Evolutionary conservation across 2,888 invertebrate species (phyloP), one percentile per base, ranked within the genome.

Genomic region (Dolichomitus sp.): DNA sequence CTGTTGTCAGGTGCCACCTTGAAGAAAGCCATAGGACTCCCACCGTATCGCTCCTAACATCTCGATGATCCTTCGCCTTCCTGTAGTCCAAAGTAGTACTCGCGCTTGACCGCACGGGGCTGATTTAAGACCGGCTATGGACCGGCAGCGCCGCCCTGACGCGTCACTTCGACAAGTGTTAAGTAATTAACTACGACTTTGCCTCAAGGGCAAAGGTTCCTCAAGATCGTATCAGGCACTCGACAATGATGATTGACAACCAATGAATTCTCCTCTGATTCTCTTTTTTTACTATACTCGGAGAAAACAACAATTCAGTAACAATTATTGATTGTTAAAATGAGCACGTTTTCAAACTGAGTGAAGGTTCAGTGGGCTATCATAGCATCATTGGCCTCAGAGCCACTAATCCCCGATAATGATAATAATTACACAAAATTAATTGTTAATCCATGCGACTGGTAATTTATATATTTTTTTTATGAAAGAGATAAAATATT

Each of bases 91-190:
- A 74, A 30, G 27, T 7, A 37, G 63, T n/a, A 37, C 54, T 48
- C 48, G 19, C 19, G 23, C 42, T n/a, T 19, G 76, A 50, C 57
- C 69, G 45, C 70, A 14, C 45, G 45, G 17, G 45, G 40, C 57
- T 76, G 66, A 76, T 76, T 80, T 40, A 63, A 30, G 50, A 50
- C 75, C 65, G 70, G 57, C 33, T 23, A 61, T 2, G 42, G 57
- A 17, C 50, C 59, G 37, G 19, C 74, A 75, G 37, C 66, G 63
- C 68, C 72, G 76, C 66, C 76, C 72, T 72, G 72, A 37, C 11
- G 70, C 76, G 76, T 40, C 66, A 76, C 66, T 72, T 59, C 74
- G 80, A 74, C 74, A 79, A 75, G 74, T 75, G 72, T 81, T 72
- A 72, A 72, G 66, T 61, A 76, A 81, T 81, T 81, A 76, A 68